Base-by-base conservation (phyloP, 2,797 vertebrate genomes). In the Pelobates cultripes region DNA sequence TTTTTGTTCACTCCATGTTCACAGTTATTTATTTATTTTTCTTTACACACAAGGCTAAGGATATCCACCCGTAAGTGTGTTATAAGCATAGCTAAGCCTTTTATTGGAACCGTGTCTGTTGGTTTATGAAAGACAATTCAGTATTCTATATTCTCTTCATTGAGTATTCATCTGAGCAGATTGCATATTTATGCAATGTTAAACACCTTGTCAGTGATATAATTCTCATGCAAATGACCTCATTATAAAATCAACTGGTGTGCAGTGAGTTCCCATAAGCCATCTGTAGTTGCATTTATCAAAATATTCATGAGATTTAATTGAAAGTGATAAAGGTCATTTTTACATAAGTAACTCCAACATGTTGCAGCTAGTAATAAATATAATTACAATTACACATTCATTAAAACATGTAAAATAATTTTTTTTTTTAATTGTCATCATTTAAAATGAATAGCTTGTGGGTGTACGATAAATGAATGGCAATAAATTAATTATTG, bases 341-440 rank as follows among this genome's bases (percentile, higher is more conserved):
- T 57, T 57, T 12, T 15, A 57, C 55, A 57, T 6, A 10, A 2
- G 47, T 51, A 6, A 6, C 10, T 10, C 10, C 47, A 5, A 14
- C 14, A 57, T 57, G 4, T 12, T 57, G 55, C 14, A 15, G 9
- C 55, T 1, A 12, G 55, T 57, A 57, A 57, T 57, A 12, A 57
- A 12, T 57, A 57, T 57, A 57, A 57, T 57, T 57, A 57, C 55
- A 57, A 57, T 57, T 57, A 57, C 55, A 57, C 55, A 57, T 57
- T 57, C 55, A 57, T 51, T 51, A 51, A 51, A 51, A 51, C 47
- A 51, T 6, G 5, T 51, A 6, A 10, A 6, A 51, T 6, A 51
- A 51, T 51, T 10, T 2, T 51, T 51, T 51, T 51, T 51, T 3
- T 51, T 51, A 51, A 51, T 51, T 51, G 10, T 10, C 47, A 51